Evolutionary conservation across 2,797 vertebrate species (phyloP), one percentile per base, ranked within the genome.

Genomic region (Amblyraja radiata): DNA sequence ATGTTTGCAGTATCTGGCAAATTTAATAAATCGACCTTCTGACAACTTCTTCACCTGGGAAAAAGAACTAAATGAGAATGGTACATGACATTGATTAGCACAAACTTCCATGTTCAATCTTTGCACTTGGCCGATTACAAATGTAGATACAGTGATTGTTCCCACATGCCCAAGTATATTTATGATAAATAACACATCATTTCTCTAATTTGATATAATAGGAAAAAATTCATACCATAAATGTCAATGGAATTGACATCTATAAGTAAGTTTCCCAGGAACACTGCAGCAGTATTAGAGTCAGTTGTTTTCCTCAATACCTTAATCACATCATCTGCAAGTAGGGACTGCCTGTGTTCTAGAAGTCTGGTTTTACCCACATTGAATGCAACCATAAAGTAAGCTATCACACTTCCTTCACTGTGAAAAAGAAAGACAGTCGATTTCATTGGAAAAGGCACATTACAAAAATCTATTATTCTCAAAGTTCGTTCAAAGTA

Each of bases 391-490:
- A 92, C 54, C 71, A 92, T 46, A 73, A 92, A 92, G 46, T 92
- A 92, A 92, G 90, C 90, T 25, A 92, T 54, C 23, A 92, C 71
- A 92, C 90, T 92, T 73, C 90, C 90, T 28, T 92, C 71, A 76
- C 90, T 92, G 71, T 74, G 71, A 63, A 92, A 88, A 54, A 92
- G 39, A 92, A 25, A 46, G 16, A 74, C 10, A 58, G 13, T 74
- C 74, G 11, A 16, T 74, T 54, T 39, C 46, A 92, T 92, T 28
- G 76, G 39, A 76, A 91, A 91, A 25, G 32, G 23, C 25, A 1
- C 23, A 28, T 54, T 91, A 68, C 90, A 91, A 74, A 25, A 74
- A 39, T 21, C 23, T 74, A 16, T n/a, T 54, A 25, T 3, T 76
- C 71, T 73, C 90, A 76, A 74, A 28, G 7, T 28, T 13, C 39